A percentile compares a stretch with the other conserved stretches of the same genome.
Conservation (phyloP, 2,888 invertebrate species). For the Venustoraphidia nigricollis region DNA sequence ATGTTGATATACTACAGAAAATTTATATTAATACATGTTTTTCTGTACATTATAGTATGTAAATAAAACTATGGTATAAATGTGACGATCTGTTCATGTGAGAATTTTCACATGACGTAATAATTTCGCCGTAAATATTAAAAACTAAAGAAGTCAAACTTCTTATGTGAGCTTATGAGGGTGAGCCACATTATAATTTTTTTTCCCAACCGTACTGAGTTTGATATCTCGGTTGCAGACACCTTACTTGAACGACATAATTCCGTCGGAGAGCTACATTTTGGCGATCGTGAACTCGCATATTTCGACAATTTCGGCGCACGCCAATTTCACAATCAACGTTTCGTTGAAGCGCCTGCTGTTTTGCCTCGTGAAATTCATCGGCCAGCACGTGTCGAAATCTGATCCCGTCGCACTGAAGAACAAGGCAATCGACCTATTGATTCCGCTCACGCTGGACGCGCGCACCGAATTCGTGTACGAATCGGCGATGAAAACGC, state of each 20-base stretch:
- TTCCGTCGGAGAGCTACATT: constrained; percentile 71
- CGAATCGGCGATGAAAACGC: constrained; percentile 41
- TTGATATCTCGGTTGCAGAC: constrained; percentile 30
- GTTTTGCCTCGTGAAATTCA: constrained; percentile 45
- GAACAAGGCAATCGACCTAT: constrained; percentile 46
- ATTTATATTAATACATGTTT: too few relatives aligned
- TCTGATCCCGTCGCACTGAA: constrained; percentile 47
- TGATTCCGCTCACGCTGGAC: constrained; percentile 65
- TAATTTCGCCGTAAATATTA: too few relatives aligned
- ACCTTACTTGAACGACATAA: constrained; percentile 57
- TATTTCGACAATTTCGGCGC: constrained; percentile 44
- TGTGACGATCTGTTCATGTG: too few relatives aligned
- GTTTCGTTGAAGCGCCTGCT: constrained; percentile 48
- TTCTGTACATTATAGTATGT: too few relatives aligned
- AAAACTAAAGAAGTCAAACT: too few relatives aligned
- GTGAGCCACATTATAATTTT: too few relatives aligned
- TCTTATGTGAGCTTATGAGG: too few relatives aligned
- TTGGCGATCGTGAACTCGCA: constrained; percentile 57
- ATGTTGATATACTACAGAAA: too few relatives aligned
- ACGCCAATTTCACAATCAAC: constrained; percentile 39
- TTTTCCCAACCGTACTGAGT: neutral
- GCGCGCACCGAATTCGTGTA: constrained; percentile 58
- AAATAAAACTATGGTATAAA: too few relatives aligned
- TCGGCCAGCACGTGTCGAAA: constrained; percentile 41
- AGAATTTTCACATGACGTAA: too few relatives aligned